Conservation (phyloP, 2,888 invertebrate species). For the Sesia apiformis region DNA sequence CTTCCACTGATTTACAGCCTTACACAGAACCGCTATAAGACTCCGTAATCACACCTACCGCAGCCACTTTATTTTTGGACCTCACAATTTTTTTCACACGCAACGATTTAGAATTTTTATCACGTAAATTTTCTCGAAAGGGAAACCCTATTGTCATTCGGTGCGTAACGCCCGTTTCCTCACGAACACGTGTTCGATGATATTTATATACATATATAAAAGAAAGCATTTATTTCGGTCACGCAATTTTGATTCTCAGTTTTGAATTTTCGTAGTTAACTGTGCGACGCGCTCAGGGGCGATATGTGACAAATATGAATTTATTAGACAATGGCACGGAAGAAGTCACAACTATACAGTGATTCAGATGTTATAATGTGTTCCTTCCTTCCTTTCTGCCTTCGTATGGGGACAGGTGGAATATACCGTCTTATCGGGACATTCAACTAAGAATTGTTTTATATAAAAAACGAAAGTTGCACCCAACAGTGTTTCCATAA, state of each 20-base stretch:
- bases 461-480: too few relatives aligned
- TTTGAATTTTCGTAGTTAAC: conserved; percentile 46
- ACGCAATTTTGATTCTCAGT: conserved; percentile 57
- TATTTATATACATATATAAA: conserved; percentile 38
- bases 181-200: conserved; percentile 63
- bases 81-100: conserved; percentile 69
- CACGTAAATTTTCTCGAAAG: conserved; percentile 74
- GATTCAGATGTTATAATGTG: too few relatives aligned
- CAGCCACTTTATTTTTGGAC: conserved; percentile 66
- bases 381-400: too few relatives aligned
- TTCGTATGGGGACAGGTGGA: too few relatives aligned
- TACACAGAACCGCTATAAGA: conserved; percentile 53
- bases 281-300: conserved; percentile 23
- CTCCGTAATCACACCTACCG: conserved; percentile 68
- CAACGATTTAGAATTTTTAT: conserved; percentile 66
- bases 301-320: conserved; percentile 45
- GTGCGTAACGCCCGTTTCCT: conserved; percentile 56
- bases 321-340: conserved; percentile 46
- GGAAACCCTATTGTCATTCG: conserved; percentile 72
- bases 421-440: too few relatives aligned
- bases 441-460: too few relatives aligned
- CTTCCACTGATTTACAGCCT: conserved; percentile 57
- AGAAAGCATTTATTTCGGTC: conserved; percentile 60
- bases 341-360: conserved; percentile 12
- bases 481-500: too few relatives aligned